Conservation (phyloP, 1,140 invertebrate species). For the Drosophila hydei region DNA sequence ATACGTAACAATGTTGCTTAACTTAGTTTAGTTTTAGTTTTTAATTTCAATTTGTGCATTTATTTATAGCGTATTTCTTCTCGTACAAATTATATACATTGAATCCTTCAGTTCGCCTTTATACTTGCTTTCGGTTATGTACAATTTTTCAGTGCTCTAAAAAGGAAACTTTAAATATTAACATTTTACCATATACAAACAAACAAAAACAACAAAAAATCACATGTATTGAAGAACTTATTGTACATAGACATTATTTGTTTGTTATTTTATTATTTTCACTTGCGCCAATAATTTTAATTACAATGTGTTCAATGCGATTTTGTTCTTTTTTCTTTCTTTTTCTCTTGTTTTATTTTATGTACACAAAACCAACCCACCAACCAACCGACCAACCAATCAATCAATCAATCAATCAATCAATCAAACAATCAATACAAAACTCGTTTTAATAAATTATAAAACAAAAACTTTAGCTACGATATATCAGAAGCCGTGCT, state of each 20-base stretch:
- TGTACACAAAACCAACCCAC: slow-evolving; percentile 76
- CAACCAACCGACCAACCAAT: slow-evolving; percentile 54
- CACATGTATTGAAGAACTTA: background rate
- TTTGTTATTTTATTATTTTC: slow-evolving; percentile 22
- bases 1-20: slow-evolving; percentile 33
- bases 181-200: slow-evolving; percentile 4
- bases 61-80: slow-evolving; percentile 51
- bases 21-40: slow-evolving; percentile 31
- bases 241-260: slow-evolving; percentile 27
- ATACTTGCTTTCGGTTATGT: slow-evolving; percentile 32
- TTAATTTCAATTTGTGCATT: slow-evolving; percentile 68
- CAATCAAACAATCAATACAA: slow-evolving; percentile 54
- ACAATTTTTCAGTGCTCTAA: slow-evolving; percentile 12
- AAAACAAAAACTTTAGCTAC: slow-evolving; percentile 65
- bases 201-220: background rate
- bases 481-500: slow-evolving; percentile 83
- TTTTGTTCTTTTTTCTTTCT: slow-evolving; percentile 80
- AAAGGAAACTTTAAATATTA: slow-evolving; percentile 1
- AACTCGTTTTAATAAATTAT: slow-evolving; percentile 38
- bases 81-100: slow-evolving; percentile 16
- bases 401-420: slow-evolving; percentile 55
- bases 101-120: slow-evolving; percentile 23
- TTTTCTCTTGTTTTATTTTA: slow-evolving; percentile 81
- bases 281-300: slow-evolving; percentile 43
- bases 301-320: slow-evolving; percentile 66